Conservation (phyloP, 2,888 invertebrate species). For the Ectobius pallidus region DNA sequence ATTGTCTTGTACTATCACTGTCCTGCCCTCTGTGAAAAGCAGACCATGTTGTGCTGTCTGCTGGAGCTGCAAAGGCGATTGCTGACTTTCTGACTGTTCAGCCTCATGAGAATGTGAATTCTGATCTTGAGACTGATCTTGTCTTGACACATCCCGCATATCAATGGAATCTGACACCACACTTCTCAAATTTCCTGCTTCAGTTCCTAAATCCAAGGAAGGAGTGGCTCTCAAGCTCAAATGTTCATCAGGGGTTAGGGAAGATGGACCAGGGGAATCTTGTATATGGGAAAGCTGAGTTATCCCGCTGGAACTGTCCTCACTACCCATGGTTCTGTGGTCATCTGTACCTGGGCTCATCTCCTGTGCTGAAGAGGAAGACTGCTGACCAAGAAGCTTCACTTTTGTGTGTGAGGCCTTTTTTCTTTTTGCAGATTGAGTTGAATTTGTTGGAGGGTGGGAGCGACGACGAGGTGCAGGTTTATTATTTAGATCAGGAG, state of each 20-base stretch:
- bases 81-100: constrained; percentile 48
- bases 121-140: constrained; percentile 3
- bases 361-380: constrained; percentile 54
- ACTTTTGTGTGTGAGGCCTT: constrained; percentile 65
- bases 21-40: constrained; percentile 47
- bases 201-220: constrained; percentile 48
- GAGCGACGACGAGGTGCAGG: constrained; percentile 78
- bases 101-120: constrained; percentile 19
- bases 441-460: constrained; percentile 74
- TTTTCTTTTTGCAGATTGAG: constrained; percentile 71
- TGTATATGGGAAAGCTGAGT: constrained; percentile 57
- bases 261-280: constrained; percentile 54
- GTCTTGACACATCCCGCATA: not conserved
- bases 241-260: constrained; percentile 52
- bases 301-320: constrained; percentile 76
- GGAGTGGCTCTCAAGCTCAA: constrained; percentile 32
- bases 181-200: constrained; percentile 51
- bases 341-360: constrained; percentile 70
- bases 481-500: constrained; percentile 79
- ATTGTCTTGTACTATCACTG: constrained; percentile 49
- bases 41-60: constrained; percentile 42
- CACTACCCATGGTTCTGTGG: constrained; percentile 73
- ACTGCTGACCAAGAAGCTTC: constrained; percentile 58
- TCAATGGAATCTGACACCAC: constrained; percentile 44
- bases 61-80: constrained; percentile 39